Conservation (phyloP, 2,888 invertebrate species). For the Trypoxylon attenuatum region DNA sequence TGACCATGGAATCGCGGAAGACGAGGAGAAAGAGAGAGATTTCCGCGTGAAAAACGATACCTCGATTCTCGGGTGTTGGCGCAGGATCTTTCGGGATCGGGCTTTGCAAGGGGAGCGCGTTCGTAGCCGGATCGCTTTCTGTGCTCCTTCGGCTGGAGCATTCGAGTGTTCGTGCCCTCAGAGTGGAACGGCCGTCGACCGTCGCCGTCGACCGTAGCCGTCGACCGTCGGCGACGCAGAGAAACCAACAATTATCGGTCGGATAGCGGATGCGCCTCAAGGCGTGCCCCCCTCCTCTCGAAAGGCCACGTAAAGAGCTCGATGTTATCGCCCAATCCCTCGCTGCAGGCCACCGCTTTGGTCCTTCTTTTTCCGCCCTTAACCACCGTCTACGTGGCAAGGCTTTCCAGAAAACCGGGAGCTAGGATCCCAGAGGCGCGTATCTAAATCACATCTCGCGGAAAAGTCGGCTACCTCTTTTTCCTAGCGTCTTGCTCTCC, state of each 20-base stretch:
- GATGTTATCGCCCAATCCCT: constrained; percentile 26
- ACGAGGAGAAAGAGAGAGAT: constrained; percentile 3
- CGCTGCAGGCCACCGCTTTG: constrained; percentile 1
- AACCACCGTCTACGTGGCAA: constrained; percentile 19
- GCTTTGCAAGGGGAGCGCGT: background rate
- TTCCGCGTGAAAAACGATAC: constrained; percentile 33
- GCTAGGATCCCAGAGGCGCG: constrained; percentile 36
- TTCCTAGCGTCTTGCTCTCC: constrained; percentile 25
- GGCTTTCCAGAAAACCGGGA: constrained; percentile 12
- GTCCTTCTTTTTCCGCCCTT: constrained; percentile 11
- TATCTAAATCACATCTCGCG: constrained; percentile 64
- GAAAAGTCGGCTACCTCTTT: constrained; percentile 44
- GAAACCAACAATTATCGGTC: constrained; percentile 38
- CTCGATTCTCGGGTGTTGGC: constrained; percentile 7
- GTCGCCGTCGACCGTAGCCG: background rate
- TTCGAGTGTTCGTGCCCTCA: too few relatives aligned
- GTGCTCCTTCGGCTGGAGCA: background rate
- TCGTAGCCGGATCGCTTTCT: background rate
- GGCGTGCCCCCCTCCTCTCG: constrained; percentile 10
- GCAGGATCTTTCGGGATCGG: background rate
- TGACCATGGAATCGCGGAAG: background rate
- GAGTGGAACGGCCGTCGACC: too few relatives aligned
- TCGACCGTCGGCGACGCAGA: constrained; percentile 1
- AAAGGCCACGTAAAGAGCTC: constrained; percentile 22
- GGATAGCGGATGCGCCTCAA: constrained; percentile 14